Evolutionary conservation across 2,797 vertebrate genomes (phyloP).

Genomic region (Lutjanus argentimaculatus): DNA sequence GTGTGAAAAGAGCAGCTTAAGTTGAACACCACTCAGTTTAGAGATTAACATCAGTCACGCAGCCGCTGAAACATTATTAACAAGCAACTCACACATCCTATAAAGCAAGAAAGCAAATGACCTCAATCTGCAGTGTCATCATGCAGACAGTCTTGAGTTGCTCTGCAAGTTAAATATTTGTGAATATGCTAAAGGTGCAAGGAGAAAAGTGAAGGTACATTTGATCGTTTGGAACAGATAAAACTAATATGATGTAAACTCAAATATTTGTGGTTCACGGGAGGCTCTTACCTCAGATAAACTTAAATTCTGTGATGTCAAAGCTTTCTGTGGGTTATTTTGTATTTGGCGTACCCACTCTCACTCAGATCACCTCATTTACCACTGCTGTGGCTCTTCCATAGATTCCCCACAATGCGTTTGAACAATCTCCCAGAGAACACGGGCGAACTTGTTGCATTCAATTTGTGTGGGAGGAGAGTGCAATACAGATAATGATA

Average conservation of each 20-base stretch:
- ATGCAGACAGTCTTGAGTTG: not conserved
- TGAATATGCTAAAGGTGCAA: not conserved
- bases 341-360: not conserved
- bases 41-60: not conserved
- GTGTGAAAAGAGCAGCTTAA: too few species aligned
- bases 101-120: not conserved
- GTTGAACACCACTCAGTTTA: not conserved
- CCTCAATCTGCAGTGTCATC: slow-evolving; percentile 15
- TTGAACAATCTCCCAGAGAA: slow-evolving; percentile 33
- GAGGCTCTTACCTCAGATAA: not conserved
- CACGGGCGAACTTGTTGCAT: slow-evolving; percentile 56
- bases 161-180: not conserved
- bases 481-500: slow-evolving; percentile 51
- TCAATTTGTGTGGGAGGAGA: slow-evolving; percentile 53
- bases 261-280: not conserved
- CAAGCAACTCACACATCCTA: not conserved
- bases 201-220: not conserved
- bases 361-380: slow-evolving; percentile 1
- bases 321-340: not conserved
- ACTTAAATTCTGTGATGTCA: not conserved
- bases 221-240: slow-evolving; percentile 3
- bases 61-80: slow-evolving; percentile 1
- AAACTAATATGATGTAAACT: not conserved
- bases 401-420: slow-evolving; percentile 44
- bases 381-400: slow-evolving; percentile 18